These are phyloP conservation scores for Malacoctenus gilli DNA, from an alignment of 2,797 vertebrate genomes.

Conservation along the genomic window DNA sequence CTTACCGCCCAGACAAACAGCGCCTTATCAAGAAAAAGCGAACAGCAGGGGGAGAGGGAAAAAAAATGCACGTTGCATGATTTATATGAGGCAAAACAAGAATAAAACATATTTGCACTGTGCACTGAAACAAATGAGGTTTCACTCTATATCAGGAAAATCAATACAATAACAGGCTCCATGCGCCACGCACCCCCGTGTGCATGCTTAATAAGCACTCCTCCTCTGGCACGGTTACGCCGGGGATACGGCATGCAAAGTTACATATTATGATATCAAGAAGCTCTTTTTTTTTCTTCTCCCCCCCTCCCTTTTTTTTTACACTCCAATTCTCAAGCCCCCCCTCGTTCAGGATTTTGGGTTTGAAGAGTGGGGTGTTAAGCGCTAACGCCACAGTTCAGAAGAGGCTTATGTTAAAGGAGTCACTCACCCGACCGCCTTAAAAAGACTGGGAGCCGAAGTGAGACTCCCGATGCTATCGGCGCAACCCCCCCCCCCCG, in stretches of 20 bases:
- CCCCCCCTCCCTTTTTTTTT: constrained; percentile 34
- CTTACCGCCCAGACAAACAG: constrained; percentile 60
- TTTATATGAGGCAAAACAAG: constrained; percentile 73
- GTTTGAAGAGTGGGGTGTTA: constrained; percentile 75
- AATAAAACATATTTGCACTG: constrained; percentile 79
- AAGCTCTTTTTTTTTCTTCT: constrained; percentile 33
- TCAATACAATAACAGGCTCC: constrained; percentile 75
- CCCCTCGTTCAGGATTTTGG: constrained; percentile 76
- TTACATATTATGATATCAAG: constrained; percentile 62
- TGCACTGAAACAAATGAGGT: constrained; percentile 78
- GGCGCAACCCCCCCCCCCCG: too few species aligned
- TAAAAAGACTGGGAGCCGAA: constrained; percentile 54
- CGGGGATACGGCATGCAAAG: constrained; percentile 49
- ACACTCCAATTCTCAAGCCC: constrained; percentile 61
- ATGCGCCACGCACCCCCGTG: constrained; percentile 48
- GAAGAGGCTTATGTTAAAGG: constrained; percentile 82
- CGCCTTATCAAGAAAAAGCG: constrained; percentile 61
- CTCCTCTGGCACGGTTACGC: constrained; percentile 25
- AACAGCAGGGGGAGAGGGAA: constrained; percentile 58
- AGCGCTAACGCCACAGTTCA: constrained; percentile 81
- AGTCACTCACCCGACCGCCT: constrained; percentile 75
- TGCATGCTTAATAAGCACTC: constrained; percentile 71
- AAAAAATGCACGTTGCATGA: constrained; percentile 73
- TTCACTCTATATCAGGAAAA: constrained; percentile 75
- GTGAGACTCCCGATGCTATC: constrained; percentile 70